phyloP scores from a whole-genome alignment of 1,140 invertebrate species.

The Tribolium madens region DNA sequence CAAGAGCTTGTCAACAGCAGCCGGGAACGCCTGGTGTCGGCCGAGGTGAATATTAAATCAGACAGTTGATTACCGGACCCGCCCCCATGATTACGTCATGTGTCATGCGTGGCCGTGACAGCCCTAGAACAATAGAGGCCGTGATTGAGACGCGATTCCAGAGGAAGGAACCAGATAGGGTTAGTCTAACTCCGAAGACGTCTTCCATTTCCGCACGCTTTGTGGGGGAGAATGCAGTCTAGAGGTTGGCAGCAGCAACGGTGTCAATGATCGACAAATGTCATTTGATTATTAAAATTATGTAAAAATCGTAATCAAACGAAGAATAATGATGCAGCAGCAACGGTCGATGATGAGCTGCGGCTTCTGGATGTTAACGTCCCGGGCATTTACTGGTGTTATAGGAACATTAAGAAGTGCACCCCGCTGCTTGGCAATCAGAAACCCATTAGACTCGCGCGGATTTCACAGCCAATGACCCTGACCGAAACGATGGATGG shows the following conservation, averaged over 20 bases:
- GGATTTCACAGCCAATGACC: conserved; percentile 52
- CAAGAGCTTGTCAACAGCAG: conserved; percentile 63
- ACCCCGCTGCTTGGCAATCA: conserved; percentile 57
- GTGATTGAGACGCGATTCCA: conserved; percentile 61
- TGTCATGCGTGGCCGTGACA: conserved; percentile 61
- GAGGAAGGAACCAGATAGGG: conserved; percentile 47
- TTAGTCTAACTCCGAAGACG: conserved; percentile 49
- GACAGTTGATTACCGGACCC: conserved; percentile 63
- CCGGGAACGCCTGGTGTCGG: conserved; percentile 56
- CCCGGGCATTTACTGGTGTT: conserved; percentile 48
- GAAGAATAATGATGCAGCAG: not conserved
- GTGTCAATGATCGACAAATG: no score
- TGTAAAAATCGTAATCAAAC: not conserved
- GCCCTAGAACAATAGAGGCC: conserved; percentile 60
- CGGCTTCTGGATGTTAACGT: conserved; percentile 41
- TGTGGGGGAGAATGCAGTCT: not conserved
- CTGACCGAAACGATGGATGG: conserved; percentile 48
- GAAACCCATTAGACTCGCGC: conserved; percentile 57
- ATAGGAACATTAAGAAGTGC: conserved; percentile 52
- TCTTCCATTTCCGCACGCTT: conserved; percentile 27
- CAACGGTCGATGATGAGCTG: not conserved
- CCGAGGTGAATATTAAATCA: conserved; percentile 65
- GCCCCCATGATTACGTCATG: conserved; percentile 64
- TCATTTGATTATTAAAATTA: not conserved
- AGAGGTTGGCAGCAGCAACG: no score